These are phyloP conservation scores for Myotis brandtii DNA, from an alignment of 2,113 vertebrate genomes.

Conservation along the genomic window DNA sequence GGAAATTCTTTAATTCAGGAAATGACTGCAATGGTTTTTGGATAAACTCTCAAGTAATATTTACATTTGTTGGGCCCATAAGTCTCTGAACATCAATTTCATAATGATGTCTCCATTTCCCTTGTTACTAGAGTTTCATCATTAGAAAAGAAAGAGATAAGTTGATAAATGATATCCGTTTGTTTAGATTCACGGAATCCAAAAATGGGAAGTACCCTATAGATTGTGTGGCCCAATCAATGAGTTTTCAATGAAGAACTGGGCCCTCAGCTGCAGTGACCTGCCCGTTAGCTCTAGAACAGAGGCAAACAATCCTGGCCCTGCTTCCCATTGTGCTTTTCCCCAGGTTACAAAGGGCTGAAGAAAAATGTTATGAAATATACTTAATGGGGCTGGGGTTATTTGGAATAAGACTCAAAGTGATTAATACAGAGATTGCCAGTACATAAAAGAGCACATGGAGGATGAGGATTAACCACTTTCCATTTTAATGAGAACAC, in stretches of 20 bases:
- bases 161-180: background rate
- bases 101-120: constrained; percentile 3
- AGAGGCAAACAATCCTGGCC: background rate
- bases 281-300: background rate
- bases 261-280: background rate
- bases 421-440: background rate
- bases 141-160: background rate
- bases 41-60: background rate
- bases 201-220: background rate
- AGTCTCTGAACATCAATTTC: background rate
- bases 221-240: background rate
- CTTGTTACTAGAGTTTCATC: background rate
- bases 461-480: background rate
- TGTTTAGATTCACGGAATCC: constrained; percentile 8
- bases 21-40: background rate
- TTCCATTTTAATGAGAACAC: background rate
- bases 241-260: background rate
- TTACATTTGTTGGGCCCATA: background rate
- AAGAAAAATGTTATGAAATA: background rate
- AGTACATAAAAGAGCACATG: background rate
- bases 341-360: background rate
- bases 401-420: background rate
- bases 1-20: constrained; percentile 13
- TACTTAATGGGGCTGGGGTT: background rate
- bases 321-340: background rate